Conservation (phyloP, 2,113 vertebrate species). For the Alligator mississippiensis region DNA sequence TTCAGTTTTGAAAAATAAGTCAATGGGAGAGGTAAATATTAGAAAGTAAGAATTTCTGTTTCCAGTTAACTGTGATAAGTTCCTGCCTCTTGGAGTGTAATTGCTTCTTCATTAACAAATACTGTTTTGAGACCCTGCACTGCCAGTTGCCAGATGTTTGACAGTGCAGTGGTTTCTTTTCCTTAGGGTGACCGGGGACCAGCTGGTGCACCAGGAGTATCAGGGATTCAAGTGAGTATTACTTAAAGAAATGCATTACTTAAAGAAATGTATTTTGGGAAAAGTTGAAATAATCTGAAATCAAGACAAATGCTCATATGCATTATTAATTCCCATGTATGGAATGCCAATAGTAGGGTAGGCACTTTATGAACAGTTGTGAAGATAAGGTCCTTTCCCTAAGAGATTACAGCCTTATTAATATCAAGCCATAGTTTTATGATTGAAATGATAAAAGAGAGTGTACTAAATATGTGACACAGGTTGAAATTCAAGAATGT, state of each 20-base stretch:
- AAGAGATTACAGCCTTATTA: neutral
- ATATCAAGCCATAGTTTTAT: neutral
- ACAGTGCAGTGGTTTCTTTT: conserved; percentile 1
- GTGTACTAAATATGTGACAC: neutral
- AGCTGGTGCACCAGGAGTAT: conserved; percentile 80
- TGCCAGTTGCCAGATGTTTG: neutral
- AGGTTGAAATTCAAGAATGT: neutral
- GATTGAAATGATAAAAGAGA: neutral
- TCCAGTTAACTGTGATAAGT: neutral
- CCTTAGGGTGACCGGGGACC: conserved; percentile 88
- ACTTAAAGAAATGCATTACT: neutral
- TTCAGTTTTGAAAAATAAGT: neutral
- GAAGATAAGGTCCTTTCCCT: neutral
- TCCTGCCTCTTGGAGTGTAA: neutral
- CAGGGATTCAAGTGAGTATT: conserved; percentile 82
- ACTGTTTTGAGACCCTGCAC: neutral
- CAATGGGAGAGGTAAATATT: conserved; percentile 2
- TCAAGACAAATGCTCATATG: neutral
- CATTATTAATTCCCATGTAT: neutral
- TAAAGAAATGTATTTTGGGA: neutral
- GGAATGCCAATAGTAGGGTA: neutral
- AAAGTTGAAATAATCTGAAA: neutral
- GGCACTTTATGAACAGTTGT: neutral
- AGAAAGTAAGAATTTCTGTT: neutral
- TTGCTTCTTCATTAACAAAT: neutral